Conservation (phyloP, 1,140 invertebrate genomes). For the Drosophila biarmipes region DNA sequence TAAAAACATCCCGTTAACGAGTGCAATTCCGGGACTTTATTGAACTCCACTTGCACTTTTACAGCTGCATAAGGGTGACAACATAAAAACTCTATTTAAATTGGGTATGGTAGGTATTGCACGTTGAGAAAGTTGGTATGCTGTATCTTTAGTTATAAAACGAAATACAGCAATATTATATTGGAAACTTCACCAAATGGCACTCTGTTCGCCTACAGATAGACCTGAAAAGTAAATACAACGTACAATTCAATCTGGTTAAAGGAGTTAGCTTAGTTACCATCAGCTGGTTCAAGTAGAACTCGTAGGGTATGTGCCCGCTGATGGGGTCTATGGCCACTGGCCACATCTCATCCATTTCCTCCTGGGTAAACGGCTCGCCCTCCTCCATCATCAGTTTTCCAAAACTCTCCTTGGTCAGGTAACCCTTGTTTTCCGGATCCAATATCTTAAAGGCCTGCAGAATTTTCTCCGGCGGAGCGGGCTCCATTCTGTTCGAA, state of each 20-base stretch:
- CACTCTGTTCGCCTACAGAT: slow-evolving; percentile 29
- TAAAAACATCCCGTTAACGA: slow-evolving; percentile 2
- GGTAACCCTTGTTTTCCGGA: slow-evolving; percentile 89
- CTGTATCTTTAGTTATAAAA: not conserved
- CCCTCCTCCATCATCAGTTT: slow-evolving; percentile 92
- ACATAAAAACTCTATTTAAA: not conserved
- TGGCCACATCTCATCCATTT: slow-evolving; percentile 95
- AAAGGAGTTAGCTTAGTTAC: slow-evolving; percentile 75
- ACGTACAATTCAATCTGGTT: too few species aligned
- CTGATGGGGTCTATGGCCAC: slow-evolving; percentile 92
- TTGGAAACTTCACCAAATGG: not conserved
- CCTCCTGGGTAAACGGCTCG: slow-evolving; percentile 94
- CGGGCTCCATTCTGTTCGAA: slow-evolving; percentile 86
- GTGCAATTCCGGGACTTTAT: slow-evolving; percentile 13
- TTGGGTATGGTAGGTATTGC: not conserved
- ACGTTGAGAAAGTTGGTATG: too few species aligned
- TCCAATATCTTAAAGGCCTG: slow-evolving; percentile 94
- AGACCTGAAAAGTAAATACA: slow-evolving; percentile 46
- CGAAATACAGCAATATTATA: too few species aligned
- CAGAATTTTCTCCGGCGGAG: slow-evolving; percentile 91
- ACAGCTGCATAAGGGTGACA: not conserved
- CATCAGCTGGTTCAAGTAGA: slow-evolving; percentile 90
- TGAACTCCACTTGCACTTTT: slow-evolving; percentile 12
- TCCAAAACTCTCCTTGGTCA: slow-evolving; percentile 89
- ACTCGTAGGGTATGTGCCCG: slow-evolving; percentile 92